A percentile compares a stretch with the other conserved stretches of the same genome.
Conservation (phyloP, 2,797 vertebrate genomes). For the Lepilemur septentrionalis region DNA sequence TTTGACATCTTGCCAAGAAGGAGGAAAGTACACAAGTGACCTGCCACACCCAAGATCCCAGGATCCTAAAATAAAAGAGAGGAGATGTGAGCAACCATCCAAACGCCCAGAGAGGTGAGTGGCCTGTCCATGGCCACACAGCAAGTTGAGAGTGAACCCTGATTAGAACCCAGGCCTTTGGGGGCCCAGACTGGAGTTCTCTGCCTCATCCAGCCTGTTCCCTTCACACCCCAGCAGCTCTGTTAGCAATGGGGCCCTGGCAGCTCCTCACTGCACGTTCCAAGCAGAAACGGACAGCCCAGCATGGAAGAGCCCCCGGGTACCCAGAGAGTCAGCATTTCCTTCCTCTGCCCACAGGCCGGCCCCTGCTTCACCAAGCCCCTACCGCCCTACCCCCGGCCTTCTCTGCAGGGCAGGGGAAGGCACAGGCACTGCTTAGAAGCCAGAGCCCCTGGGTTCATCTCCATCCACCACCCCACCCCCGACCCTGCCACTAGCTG, state of each 20-base stretch:
- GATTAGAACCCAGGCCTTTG: background rate
- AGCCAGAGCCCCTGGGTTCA: background rate
- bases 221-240: background rate
- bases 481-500: background rate
- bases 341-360: background rate
- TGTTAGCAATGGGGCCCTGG: background rate
- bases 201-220: background rate
- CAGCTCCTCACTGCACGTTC: background rate
- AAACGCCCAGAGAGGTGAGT: background rate
- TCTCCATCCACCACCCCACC: background rate
- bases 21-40: background rate
- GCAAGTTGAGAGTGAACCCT: background rate
- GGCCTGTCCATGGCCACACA: background rate
- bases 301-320: background rate
- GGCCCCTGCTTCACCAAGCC: background rate
- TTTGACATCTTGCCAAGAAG: constrained; percentile 2
- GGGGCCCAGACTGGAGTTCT: background rate
- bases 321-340: too few species aligned
- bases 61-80: background rate
- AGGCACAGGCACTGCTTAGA: background rate
- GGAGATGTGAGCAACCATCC: background rate
- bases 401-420: background rate
- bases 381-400: too few species aligned
- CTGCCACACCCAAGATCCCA: background rate
- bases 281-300: too few species aligned